Evolutionary conservation across 2,113 vertebrate genomes (phyloP), one percentile per base, ranked within the genome.

Genomic region (Cnemophilus loriae): DNA sequence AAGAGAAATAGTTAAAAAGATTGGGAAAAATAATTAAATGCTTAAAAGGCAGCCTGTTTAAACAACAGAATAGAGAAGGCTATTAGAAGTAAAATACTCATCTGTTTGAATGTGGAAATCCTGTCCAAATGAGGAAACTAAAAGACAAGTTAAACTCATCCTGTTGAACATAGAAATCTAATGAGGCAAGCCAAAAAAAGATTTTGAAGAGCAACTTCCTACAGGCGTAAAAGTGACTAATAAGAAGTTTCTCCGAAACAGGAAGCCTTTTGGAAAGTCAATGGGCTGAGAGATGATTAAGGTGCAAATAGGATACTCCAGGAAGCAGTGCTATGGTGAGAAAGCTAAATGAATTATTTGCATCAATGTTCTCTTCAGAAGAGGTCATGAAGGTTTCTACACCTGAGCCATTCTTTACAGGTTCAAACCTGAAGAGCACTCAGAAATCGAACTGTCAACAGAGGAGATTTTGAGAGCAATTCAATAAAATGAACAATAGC

Each of bases 221-320:
- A 50, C 77, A 78, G 79, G 64, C 68, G 70, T 80, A 67, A 44
- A 94, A 84, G 76, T 84, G 68, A 77, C 90, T 96, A 94, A 92
- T 84, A 86, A 77, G 61, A 92, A 80, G 64, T 90, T 94, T 84
- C 55, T 90, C 59, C 77, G 92, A 90, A 92, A 88, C 63, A 77
- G 86, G 95, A 97, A 96, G 67, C 63, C 42, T 92, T 68, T 70
- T 86, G 69, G 76, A 89, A 96, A 93, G 79, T 95, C 94, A 92
- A 33, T 92, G 90, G 90, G 30, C 76, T 95, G 92, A 75, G 83
- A 93, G 83, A 84, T 95, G 76, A 96, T 96, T 95, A 90, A 96
- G 83, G 94, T 90, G 68, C 65, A 93, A 93, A 93, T 95, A 68
- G 88, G 63, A 74, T 93, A 92, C 47, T 95, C 49, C 59, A 92